These are phyloP conservation scores for Orgyia antiqua DNA, from an alignment of 2,888 invertebrate species.

Conservation along the genomic window DNA sequence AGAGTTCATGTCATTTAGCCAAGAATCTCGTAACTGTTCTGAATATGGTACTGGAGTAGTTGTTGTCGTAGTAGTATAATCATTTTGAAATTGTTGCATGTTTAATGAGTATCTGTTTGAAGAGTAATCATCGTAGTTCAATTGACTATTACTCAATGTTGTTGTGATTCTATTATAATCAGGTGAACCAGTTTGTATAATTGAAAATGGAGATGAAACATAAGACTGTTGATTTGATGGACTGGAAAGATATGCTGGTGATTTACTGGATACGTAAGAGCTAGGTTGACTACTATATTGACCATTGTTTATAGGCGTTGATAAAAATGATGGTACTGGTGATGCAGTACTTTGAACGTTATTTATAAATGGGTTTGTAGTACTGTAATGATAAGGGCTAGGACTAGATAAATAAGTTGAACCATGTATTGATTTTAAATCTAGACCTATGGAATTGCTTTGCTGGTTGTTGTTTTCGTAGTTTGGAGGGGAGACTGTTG, in stretches of 20 bases:
- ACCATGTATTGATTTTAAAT: conserved; percentile 45
- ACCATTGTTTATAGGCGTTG: conserved; percentile 50
- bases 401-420: conserved; percentile 45
- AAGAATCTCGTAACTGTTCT: conserved; percentile 45
- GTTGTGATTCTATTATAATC: conserved; percentile 53
- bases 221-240: conserved; percentile 55
- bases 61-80: conserved; percentile 50
- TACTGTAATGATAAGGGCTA: conserved; percentile 48
- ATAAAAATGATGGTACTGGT: conserved; percentile 52
- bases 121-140: conserved; percentile 55
- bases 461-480: conserved; percentile 44
- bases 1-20: conserved; percentile 49
- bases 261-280: conserved; percentile 60
- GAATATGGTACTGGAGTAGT: conserved; percentile 50
- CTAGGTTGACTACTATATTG: conserved; percentile 55
- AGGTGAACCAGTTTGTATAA: conserved; percentile 51
- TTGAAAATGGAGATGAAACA: conserved; percentile 58
- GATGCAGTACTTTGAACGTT: conserved; percentile 54
- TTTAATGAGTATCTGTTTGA: conserved; percentile 54
- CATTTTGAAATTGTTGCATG: conserved; percentile 52
- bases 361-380: conserved; percentile 47
- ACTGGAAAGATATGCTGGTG: conserved; percentile 61
- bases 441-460: conserved; percentile 46
- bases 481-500: conserved; percentile 42
- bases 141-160: conserved; percentile 42